Conservation (phyloP, 2,113 vertebrate genomes). For the Bothrops jararaca region DNA sequence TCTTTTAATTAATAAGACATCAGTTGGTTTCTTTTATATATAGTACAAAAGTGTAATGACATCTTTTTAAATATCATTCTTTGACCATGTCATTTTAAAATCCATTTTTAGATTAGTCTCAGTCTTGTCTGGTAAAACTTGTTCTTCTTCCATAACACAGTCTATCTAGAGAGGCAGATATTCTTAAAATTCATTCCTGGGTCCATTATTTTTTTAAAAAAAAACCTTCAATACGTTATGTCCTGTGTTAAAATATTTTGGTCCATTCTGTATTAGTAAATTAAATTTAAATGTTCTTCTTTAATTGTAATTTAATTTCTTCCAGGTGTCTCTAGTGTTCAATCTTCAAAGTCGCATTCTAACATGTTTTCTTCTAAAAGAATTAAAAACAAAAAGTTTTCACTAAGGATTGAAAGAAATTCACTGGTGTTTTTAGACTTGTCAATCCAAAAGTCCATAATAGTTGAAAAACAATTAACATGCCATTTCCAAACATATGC, state of each 20-base stretch:
- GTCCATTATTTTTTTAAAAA: too few species aligned
- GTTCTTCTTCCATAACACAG: too few species aligned
- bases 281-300: too few species aligned
- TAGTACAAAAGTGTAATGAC: not conserved
- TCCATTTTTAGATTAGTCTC: not conserved
- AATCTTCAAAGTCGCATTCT: too few species aligned
- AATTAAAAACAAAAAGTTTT: not conserved
- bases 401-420: not conserved
- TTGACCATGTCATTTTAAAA: not conserved
- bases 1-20: not conserved
- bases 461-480: not conserved
- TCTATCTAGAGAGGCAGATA: too few species aligned
- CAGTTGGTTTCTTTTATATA: not conserved
- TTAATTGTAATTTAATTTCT: too few species aligned
- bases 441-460: not conserved
- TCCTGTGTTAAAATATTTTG: too few species aligned
- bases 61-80: not conserved
- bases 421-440: not conserved
- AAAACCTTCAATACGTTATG: too few species aligned
- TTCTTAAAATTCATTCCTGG: too few species aligned
- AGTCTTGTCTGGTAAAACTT: not conserved
- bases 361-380: too few species aligned
- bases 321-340: too few species aligned
- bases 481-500: not conserved
- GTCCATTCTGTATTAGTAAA: too few species aligned